These are phyloP conservation scores for Cercopithecus mitis DNA, from an alignment of 2,797 vertebrate species.

Conservation along the genomic window DNA sequence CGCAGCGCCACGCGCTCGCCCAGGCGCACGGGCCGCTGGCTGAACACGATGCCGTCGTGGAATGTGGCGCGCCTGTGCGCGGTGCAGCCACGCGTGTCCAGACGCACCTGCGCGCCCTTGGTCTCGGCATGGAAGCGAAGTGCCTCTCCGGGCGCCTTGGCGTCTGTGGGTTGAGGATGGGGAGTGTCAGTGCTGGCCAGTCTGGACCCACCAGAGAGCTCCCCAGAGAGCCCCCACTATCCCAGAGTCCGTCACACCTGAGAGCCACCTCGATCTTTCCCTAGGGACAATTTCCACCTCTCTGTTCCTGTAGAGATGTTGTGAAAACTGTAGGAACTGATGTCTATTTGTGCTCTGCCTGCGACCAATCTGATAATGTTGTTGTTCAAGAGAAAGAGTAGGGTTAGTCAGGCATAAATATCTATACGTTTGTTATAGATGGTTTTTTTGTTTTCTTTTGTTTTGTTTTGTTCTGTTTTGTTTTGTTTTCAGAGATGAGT, in stretches of 20 bases:
- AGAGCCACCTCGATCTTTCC: no score
- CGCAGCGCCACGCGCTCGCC: conserved; percentile 84
- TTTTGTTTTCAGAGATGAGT: not conserved
- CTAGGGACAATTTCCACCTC: not conserved
- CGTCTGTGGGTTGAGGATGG: not conserved
- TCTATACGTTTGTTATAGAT: not conserved
- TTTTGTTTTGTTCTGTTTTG: not conserved
- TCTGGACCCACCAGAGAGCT: not conserved
- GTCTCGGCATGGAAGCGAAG: conserved; percentile 85
- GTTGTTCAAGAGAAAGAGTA: not conserved
- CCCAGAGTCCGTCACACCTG: not conserved
- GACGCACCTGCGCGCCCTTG: conserved; percentile 80
- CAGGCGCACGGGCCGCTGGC: conserved; percentile 81
- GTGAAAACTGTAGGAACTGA: not conserved
- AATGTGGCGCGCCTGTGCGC: conserved; percentile 82
- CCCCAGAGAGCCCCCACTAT: no score
- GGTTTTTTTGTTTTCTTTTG: not conserved
- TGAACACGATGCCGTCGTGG: conserved; percentile 88
- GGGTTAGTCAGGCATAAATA: not conserved
- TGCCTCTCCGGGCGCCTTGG: not conserved
- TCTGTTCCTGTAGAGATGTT: not conserved
- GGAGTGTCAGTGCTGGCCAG: accelerated
- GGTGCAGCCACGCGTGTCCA: conserved; percentile 68
- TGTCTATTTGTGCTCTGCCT: not conserved
- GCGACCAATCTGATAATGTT: accelerated